A percentile compares a stretch with the other conserved stretches of the same genome.
Conservation (phyloP, 2,888 invertebrate species). For the Drosophila leonis region DNA sequence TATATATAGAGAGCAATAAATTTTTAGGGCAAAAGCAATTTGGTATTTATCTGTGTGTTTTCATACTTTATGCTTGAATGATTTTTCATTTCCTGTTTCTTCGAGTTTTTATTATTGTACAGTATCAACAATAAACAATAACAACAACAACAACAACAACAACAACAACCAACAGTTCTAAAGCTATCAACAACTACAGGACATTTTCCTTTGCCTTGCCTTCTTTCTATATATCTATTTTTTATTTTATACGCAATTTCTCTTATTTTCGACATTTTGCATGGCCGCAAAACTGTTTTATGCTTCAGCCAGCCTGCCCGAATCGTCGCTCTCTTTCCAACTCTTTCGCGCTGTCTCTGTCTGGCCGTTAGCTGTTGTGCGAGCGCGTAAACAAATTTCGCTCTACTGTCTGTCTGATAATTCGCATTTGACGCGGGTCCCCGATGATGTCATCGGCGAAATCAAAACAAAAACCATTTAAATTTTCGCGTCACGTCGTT, state of each 20-base stretch:
- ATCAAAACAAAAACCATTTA: slow-evolving; percentile 71
- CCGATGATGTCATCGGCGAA: slow-evolving; percentile 69
- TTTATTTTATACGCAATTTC: slow-evolving; percentile 47
- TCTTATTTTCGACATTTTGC: slow-evolving; percentile 44
- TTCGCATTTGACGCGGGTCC: slow-evolving; percentile 68
- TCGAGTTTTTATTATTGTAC: slow-evolving; percentile 58
- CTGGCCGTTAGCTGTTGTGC: slow-evolving; percentile 20
- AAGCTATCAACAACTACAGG: slow-evolving; percentile 55
- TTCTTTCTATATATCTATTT: slow-evolving; percentile 18
- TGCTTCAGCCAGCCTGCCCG: slow-evolving; percentile 1
- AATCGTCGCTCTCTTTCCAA: background rate
- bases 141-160: slow-evolving; percentile 30
- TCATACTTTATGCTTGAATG: slow-evolving; percentile 76
- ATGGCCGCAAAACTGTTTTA: slow-evolving; percentile 45
- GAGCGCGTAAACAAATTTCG: slow-evolving; percentile 61
- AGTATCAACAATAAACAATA: slow-evolving; percentile 49
- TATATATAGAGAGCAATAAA: slow-evolving; percentile 31
- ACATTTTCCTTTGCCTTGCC: slow-evolving; percentile 25
- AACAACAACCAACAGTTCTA: slow-evolving; percentile 23
- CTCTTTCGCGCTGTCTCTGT: background rate
- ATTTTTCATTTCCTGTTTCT: slow-evolving; percentile 73
- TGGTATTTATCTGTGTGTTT: slow-evolving; percentile 74
- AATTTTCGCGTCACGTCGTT: slow-evolving; percentile 25
- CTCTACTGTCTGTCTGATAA: slow-evolving; percentile 55
- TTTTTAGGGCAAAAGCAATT: slow-evolving; percentile 61